Percentiles rank a stretch among this genome's conserved stretches.
Evolutionary conservation across 35 echinoderm and acorn worm species (phyloP).

Genomic region (Heliocidaris erythrogramma): DNA sequence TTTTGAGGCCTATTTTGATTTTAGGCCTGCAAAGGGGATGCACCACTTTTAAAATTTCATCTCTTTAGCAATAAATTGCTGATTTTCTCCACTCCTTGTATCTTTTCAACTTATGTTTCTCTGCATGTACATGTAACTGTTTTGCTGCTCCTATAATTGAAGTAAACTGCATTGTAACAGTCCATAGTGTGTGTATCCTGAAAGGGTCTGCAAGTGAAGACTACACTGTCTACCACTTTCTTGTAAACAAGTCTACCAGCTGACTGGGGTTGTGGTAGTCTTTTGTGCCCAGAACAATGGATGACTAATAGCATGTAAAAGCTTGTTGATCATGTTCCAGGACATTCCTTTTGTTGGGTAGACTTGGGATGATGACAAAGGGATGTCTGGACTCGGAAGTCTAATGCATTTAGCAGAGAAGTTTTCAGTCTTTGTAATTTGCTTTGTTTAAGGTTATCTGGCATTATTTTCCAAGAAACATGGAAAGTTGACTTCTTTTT

Average conservation of each 20-base stretch:
- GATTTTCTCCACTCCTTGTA: no score
- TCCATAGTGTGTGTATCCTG: not conserved
- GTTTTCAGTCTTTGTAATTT: not conserved
- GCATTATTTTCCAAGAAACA: not conserved
- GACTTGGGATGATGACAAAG: not conserved
- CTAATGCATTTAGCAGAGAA: not conserved
- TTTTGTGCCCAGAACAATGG: not conserved
- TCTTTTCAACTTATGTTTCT: no score
- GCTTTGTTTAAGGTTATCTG: not conserved
- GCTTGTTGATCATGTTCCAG: not conserved
- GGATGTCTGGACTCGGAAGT: not conserved
- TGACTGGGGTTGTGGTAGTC: constrained; percentile 1
- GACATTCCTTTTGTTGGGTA: not conserved
- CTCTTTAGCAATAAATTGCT: no score
- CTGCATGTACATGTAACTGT: no score
- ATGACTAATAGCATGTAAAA: not conserved
- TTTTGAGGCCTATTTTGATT: no score
- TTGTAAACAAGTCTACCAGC: constrained; percentile 16
- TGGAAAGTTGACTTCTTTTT: not conserved
- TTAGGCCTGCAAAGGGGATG: no score
- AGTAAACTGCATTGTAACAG: no score
- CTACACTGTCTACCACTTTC: not conserved
- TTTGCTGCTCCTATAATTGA: no score
- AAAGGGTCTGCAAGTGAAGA: not conserved
- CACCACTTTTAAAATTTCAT: no score